A percentile compares a stretch with the other conserved stretches of the same genome.
Evolutionary conservation across 2,113 vertebrate genomes (phyloP).

Genomic region (Anguilla rostrata): DNA sequence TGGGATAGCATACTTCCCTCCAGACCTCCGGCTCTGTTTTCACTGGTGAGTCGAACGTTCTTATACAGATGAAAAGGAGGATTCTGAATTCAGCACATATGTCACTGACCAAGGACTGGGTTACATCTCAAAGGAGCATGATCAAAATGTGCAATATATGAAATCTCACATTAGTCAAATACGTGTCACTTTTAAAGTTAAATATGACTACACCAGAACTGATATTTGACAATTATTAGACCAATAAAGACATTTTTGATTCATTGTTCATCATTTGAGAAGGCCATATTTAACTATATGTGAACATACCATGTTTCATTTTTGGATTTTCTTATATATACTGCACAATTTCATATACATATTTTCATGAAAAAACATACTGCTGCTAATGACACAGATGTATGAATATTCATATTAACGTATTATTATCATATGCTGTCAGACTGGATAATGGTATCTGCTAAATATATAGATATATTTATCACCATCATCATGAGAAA

Average conservation of each 20-base stretch:
- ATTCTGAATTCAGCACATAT: not conserved
- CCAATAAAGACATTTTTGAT: too few species aligned
- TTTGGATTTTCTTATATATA: not conserved
- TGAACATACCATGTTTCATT: not conserved
- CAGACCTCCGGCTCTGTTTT: conserved; percentile 9
- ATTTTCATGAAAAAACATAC: not conserved
- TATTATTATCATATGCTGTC: not conserved
- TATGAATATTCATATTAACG: not conserved
- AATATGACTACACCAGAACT: too few species aligned
- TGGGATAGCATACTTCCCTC: not conserved
- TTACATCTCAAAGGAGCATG: not conserved
- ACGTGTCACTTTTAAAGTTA: too few species aligned
- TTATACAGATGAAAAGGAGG: conserved; percentile 9
- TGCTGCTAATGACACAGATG: too few species aligned
- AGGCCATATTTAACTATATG: not conserved
- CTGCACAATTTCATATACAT: not conserved
- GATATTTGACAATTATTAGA: too few species aligned
- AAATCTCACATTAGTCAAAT: not conserved
- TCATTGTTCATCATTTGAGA: too few species aligned
- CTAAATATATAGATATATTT: not conserved
- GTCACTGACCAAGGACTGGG: not conserved
- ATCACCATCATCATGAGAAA: not conserved
- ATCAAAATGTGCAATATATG: not conserved
- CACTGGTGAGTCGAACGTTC: conserved; percentile 13
- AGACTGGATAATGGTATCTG: not conserved